Conservation (phyloP, 2,113 vertebrate species). For the Catharus bicknelli region DNA sequence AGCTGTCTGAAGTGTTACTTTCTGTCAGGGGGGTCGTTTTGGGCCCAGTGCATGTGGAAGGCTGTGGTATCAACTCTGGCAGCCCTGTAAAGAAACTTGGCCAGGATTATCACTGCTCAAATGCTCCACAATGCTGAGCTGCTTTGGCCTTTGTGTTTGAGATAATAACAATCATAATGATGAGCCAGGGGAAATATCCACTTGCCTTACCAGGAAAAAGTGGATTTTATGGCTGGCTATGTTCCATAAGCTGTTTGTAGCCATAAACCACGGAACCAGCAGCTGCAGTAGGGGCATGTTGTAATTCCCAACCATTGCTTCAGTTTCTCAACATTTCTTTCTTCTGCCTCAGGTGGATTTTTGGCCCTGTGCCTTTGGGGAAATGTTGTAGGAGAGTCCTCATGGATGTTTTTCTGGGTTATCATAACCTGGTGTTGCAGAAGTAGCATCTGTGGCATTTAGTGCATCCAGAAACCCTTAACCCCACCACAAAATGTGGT, state of each 20-base stretch:
- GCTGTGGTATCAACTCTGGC: neutral
- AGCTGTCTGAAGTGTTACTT: neutral
- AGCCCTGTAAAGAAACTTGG: neutral
- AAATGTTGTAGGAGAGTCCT: neutral
- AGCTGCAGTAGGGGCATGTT: neutral
- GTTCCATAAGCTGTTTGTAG: neutral
- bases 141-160: neutral
- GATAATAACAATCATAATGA: neutral
- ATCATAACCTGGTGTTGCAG: neutral
- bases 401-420: neutral
- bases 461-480: neutral
- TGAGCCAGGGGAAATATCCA: neutral
- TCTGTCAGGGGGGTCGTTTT: neutral
- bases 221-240: neutral
- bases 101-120: neutral
- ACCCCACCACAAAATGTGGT: neutral
- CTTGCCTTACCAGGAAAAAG: neutral
- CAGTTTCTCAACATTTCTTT: neutral
- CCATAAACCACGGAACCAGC: neutral
- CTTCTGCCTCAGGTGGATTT: neutral
- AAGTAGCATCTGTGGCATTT: neutral
- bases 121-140: neutral
- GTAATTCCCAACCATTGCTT: neutral
- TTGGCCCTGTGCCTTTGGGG: neutral
- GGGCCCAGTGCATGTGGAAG: neutral